Base-by-base conservation (phyloP, 2,888 invertebrate genomes). In the Diaprepes abbreviatus region DNA sequence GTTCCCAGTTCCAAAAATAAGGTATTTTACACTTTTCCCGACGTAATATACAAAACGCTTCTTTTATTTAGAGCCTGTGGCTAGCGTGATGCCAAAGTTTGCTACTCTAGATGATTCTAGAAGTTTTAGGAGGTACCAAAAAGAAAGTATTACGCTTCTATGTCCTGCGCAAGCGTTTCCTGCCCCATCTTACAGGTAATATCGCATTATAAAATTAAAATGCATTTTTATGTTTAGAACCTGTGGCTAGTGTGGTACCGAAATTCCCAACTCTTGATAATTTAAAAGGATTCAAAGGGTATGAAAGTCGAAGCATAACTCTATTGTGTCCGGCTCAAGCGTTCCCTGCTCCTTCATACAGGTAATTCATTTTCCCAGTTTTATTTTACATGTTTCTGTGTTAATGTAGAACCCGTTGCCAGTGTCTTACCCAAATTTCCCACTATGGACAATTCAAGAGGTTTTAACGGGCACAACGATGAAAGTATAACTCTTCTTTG, bases 131-230 rank as follows among this genome's bases (percentile, higher is more conserved):
- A 76, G 80, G n/a, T 75, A 73, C 70, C 76, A 74, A 36, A 69
- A 71, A 17, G 70, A 75, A 38, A 79, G 79, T 59, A 74, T 88
- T 74, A 88, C 90, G 16, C 85, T 90, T 77, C 86, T 89, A 81
- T 90, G 90, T 80, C 89, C 90, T 72, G 90, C 89, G 55, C 90
- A 91, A 83, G 89, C 89, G 77, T 90, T 87, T 82, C 90, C 90
- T 78, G 88, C 88, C 82, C 91, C 92, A 81, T 85, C 74, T 43
- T 76, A 79, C 75, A 80, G 80, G 81, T 80, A 80, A 76, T 33
- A 78, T 88, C 88, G 82, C 91, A 91, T 82, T 85, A 74, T 35
- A n/a, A 12, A 33, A 31, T 17, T 36, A 12, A 54, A 36, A 45
- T 10, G 12, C 40, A 52, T 50, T 24, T 70, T 38, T 69, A 50